Evolutionary conservation across 2,113 vertebrate species (phyloP), one percentile per base, ranked within the genome.

Genomic region (Piaya cayana): DNA sequence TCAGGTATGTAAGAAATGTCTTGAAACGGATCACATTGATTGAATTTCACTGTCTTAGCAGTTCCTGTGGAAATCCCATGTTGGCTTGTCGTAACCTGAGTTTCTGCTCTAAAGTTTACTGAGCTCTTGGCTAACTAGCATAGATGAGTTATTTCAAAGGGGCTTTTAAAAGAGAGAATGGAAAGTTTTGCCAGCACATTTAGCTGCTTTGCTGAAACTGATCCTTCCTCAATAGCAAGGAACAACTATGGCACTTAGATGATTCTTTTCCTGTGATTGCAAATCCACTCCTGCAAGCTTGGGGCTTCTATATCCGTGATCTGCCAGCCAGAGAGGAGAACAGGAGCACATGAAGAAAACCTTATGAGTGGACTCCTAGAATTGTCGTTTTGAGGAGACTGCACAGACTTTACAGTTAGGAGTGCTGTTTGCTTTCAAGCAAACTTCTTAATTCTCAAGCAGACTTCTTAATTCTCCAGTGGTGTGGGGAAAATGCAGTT

Each of bases 1-100:
- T 97, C 99, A 99, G 99, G 99, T 99, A 82, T 39, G 93, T 92
- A 53, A 84, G n/a, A 91, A 77, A 64, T 34, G 23, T 43, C 34
- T 80, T 68, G 11, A 43, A 92, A 62, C 17, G 36, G 36, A 63
- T 15, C 7, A 62, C 15, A 8, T 37, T 60, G 36, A 12, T 34
- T 15, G 43, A 62, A 53, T 88, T 75, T 60, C 55, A 47, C 23
- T 79, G 23, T 52, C 13, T 5, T 81, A 36, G 25, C 12, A 74
- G 65, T 76, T 90, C 22, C 47, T 1, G 2, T 78, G 36, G 36
- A 56, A 69, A 65, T 60, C 45, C 32, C 21, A 50, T 49, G 8
- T 88, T 47, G 14, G 72, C 12, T 65, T 76, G 37, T 52, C 30
- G 32, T 76, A 53, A 65, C 47, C 13, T 2, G 1, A 53, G 16